Conservation (phyloP, 2,797 vertebrate genomes). For the Momotus momota region DNA sequence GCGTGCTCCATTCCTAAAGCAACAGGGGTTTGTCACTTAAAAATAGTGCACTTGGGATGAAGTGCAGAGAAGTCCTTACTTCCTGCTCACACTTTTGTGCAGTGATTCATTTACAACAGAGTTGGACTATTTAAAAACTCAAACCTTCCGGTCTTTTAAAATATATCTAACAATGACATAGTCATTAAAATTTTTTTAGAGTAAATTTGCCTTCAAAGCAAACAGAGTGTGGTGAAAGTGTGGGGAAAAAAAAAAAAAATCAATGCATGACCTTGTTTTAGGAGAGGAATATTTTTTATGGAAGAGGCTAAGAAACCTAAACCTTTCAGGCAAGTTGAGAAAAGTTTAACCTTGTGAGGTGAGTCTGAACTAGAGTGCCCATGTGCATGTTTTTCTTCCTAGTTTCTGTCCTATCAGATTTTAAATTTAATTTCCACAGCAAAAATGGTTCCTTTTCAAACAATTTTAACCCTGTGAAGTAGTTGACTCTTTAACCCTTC, state of each 20-base stretch:
- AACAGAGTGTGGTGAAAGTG: slow-evolving; percentile 40
- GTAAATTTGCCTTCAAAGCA: slow-evolving; percentile 74
- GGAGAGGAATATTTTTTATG: not conserved
- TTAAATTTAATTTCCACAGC: not conserved
- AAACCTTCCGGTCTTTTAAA: slow-evolving; percentile 67
- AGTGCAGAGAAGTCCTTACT: slow-evolving; percentile 49
- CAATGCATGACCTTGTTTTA: not conserved
- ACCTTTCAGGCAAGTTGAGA: slow-evolving; percentile 4
- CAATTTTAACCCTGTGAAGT: not conserved
- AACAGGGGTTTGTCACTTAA: not conserved
- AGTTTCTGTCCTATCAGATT: not conserved
- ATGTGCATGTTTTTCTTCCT: not conserved
- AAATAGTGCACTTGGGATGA: slow-evolving; percentile 11
- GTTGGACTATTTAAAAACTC: slow-evolving; percentile 57
- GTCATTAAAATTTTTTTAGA: slow-evolving; percentile 79
- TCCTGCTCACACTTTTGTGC: slow-evolving; percentile 42
- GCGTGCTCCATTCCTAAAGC: slow-evolving; percentile 51
- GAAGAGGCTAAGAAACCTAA: not conserved
- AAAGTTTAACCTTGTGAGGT: not conserved
- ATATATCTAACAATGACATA: slow-evolving; percentile 82
- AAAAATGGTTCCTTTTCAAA: not conserved
- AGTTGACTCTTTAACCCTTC: slow-evolving; percentile 6
- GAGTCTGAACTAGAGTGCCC: slow-evolving; percentile 1
- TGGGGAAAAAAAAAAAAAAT: not conserved
- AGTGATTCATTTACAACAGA: slow-evolving; percentile 59